phyloP scores from a whole-genome alignment of 2,888 invertebrate genomes.

The Aquatica leii region DNA sequence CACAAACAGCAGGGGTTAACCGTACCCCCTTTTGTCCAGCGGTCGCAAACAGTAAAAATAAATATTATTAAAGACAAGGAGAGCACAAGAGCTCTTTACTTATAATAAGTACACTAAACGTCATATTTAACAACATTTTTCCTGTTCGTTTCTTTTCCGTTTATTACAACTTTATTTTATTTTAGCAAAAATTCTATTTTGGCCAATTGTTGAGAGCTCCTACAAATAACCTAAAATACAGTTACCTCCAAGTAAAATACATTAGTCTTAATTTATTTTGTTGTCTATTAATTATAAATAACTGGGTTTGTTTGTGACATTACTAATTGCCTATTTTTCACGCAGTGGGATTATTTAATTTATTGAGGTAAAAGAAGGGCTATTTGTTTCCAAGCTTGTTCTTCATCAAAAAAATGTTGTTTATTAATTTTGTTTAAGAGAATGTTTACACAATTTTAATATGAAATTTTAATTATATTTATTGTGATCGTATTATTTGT shows the following conservation, averaged over 20 bases:
- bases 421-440: too few relatives aligned
- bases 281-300: slow-evolving; percentile 38
- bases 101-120: neutral
- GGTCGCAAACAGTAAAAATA: slow-evolving; percentile 28
- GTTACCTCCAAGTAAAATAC: slow-evolving; percentile 33
- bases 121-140: too few relatives aligned
- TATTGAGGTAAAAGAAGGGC: slow-evolving; percentile 20
- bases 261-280: slow-evolving; percentile 38
- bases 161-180: neutral
- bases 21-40: slow-evolving; percentile 30
- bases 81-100: neutral
- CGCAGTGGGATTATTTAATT: slow-evolving; percentile 28
- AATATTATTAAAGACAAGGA: neutral
- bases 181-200: neutral
- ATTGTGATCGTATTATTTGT: too few relatives aligned
- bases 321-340: slow-evolving; percentile 35
- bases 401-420: too few relatives aligned
- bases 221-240: slow-evolving; percentile 26
- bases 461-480: too few relatives aligned
- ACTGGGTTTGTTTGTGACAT: slow-evolving; percentile 36
- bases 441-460: too few relatives aligned
- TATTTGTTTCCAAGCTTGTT: neutral
- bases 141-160: too few relatives aligned
- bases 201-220: slow-evolving; percentile 24
- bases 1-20: slow-evolving; percentile 41